Conservation (phyloP, 2,113 vertebrate genomes). For the Callaeas wilsoni region DNA sequence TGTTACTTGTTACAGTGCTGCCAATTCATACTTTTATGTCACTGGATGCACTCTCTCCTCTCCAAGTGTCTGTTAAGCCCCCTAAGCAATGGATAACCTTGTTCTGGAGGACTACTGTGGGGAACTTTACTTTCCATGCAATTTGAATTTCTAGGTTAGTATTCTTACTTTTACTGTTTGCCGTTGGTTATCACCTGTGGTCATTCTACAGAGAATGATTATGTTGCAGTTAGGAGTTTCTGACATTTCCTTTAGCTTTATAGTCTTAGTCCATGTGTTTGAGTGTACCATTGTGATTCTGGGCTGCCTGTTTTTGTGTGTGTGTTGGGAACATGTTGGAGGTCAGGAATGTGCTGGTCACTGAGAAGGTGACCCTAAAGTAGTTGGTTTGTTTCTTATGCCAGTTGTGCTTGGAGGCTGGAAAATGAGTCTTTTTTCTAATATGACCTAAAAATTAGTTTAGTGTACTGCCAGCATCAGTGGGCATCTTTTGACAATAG, state of each 20-base stretch:
- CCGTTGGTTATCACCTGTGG: background rate
- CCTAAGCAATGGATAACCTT: background rate
- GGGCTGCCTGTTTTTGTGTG: background rate
- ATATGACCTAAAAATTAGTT: background rate
- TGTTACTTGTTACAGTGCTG: background rate
- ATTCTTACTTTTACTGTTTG: background rate
- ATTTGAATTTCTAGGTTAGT: background rate
- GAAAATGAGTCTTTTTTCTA: background rate
- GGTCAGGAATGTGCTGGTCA: accelerated
- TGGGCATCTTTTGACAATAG: background rate
- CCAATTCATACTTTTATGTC: background rate
- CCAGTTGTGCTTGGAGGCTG: background rate
- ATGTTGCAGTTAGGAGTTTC: background rate
- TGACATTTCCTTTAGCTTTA: background rate
- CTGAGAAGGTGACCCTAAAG: background rate
- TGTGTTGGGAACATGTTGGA: background rate
- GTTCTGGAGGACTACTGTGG: background rate
- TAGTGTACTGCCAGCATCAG: background rate
- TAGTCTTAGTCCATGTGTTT: background rate
- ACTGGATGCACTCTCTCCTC: background rate
- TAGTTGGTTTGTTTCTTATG: background rate
- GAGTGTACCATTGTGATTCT: background rate
- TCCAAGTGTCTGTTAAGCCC: background rate
- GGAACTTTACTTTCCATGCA: background rate
- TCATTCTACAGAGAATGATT: background rate